These are phyloP conservation scores for Syritta pipiens DNA, from an alignment of 2,888 invertebrate genomes.

Conservation along the genomic window DNA sequence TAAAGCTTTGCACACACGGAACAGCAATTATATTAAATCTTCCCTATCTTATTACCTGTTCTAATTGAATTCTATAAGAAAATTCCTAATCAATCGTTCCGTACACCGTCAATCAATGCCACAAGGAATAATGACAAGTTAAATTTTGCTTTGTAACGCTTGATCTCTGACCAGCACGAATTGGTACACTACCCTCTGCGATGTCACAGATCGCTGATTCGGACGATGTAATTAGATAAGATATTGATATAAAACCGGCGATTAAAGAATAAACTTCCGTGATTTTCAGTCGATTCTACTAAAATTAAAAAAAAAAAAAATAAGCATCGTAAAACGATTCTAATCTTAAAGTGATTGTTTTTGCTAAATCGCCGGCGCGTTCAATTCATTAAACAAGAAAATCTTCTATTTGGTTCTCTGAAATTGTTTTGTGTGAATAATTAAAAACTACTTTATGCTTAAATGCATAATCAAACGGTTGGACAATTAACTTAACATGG, in stretches of 20 bases:
- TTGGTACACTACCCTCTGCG: constrained; percentile 2
- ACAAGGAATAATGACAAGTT: background rate
- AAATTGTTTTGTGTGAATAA: constrained; percentile 7
- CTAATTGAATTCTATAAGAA: too few species aligned
- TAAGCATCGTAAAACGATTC: background rate
- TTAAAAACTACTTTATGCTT: constrained; percentile 32
- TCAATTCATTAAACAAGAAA: constrained; percentile 50
- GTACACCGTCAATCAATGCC: background rate
- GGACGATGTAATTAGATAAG: constrained; percentile 34
- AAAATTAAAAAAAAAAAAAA: background rate
- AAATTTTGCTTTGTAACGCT: background rate
- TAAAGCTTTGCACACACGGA: too few species aligned
- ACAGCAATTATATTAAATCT: too few species aligned
- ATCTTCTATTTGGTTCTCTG: constrained; percentile 5
- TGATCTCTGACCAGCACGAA: constrained; percentile 1
- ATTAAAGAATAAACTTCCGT: constrained; percentile 46
- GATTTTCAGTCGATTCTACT: constrained; percentile 18
- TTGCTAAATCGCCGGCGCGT: constrained; percentile 11
- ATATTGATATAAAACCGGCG: background rate
- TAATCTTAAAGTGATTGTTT: background rate
- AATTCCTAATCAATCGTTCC: background rate
- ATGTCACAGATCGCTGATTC: constrained; percentile 40
- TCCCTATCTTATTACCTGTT: too few species aligned
- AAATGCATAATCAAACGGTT: constrained; percentile 13
- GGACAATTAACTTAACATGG: constrained; percentile 8